Evolutionary conservation across 35 echinoderm and acorn worm species (phyloP).

Genomic region (Holothuria glaberrima): DNA sequence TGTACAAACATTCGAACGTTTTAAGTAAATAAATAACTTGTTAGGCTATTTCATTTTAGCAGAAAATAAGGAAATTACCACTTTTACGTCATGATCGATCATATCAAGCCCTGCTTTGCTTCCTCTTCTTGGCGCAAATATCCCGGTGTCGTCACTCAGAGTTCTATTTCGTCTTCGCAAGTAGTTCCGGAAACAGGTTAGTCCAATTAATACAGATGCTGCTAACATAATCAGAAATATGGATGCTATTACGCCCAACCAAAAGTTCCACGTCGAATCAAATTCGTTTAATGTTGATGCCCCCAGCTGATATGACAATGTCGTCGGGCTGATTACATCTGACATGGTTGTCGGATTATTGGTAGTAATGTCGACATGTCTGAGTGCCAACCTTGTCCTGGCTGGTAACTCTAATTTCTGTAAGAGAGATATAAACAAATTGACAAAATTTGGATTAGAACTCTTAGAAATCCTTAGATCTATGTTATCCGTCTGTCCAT

Average conservation of each 20-base stretch:
- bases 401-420: too few relatives aligned
- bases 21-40: too few relatives aligned
- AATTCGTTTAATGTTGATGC: neutral
- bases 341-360: too few relatives aligned
- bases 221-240: slow-evolving; percentile 57
- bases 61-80: slow-evolving; percentile 16
- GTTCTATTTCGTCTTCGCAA: slow-evolving; percentile 67
- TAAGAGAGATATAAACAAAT: too few relatives aligned
- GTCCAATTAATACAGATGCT: slow-evolving; percentile 40
- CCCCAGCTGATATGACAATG: too few relatives aligned
- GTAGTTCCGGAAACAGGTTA: slow-evolving; percentile 57
- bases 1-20: too few relatives aligned
- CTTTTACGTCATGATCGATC: slow-evolving; percentile 64
- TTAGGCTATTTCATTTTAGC: neutral
- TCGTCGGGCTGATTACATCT: too few relatives aligned
- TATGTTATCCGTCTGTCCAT: too few relatives aligned
- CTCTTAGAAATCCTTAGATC: too few relatives aligned
- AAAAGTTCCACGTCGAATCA: slow-evolving; percentile 63
- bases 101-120: slow-evolving; percentile 82
- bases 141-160: slow-evolving; percentile 73
- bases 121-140: slow-evolving; percentile 75
- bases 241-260: slow-evolving; percentile 59
- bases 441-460: too few relatives aligned
- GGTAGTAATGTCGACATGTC: too few relatives aligned
- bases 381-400: too few relatives aligned